Conservation (phyloP, 2,888 invertebrate species). For the Acholoe squamosa region DNA sequence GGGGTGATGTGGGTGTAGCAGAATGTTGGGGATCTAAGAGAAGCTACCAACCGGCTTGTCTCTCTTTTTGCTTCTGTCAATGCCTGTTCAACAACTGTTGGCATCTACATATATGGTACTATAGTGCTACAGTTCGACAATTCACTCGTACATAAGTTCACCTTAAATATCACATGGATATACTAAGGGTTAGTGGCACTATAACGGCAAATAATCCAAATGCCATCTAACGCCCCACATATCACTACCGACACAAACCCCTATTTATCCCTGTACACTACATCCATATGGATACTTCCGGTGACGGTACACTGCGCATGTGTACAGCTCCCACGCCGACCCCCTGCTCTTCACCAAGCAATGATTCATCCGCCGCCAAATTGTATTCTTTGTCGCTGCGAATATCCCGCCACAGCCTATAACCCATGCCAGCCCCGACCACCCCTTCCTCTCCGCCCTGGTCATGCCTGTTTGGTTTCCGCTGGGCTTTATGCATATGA, state of each 20-base stretch:
- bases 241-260: conserved; percentile 12
- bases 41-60: conserved; percentile 7
- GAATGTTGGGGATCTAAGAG: background rate
- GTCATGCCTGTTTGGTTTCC: background rate
- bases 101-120: too few relatives aligned
- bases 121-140: too few relatives aligned
- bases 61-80: too few relatives aligned
- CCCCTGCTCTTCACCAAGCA: background rate
- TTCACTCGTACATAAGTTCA: too few relatives aligned
- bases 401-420: background rate
- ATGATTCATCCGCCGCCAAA: conserved; percentile 57
- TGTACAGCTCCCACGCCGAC: background rate
- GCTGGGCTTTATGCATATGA: background rate
- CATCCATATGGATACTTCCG: conserved; percentile 56
- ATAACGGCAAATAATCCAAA: too few relatives aligned
- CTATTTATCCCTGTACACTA: background rate
- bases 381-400: conserved; percentile 41
- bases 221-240: too few relatives aligned
- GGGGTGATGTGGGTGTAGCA: conserved; percentile 34
- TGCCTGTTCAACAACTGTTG: too few relatives aligned
- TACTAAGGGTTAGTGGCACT: too few relatives aligned
- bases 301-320: background rate
- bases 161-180: too few relatives aligned
- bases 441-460: too few relatives aligned
- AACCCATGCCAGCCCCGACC: too few relatives aligned